These are phyloP conservation scores for Balaenoptera acutorostrata DNA, from an alignment of 2,113 vertebrate genomes.

Conservation along the genomic window DNA sequence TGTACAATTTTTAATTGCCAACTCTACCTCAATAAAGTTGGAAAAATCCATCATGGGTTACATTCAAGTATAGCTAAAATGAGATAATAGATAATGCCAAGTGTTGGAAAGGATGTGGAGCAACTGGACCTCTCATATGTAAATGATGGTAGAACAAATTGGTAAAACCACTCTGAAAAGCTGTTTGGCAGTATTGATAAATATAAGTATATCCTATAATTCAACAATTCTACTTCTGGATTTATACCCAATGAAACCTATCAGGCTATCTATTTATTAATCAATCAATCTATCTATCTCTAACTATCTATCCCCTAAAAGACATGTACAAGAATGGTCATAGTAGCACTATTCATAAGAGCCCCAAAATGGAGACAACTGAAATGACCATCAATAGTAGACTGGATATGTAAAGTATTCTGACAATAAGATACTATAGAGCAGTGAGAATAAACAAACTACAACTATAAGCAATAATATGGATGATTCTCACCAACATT, in stretches of 20 bases:
- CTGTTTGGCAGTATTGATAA: background rate
- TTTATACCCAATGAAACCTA: background rate
- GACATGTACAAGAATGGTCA: background rate
- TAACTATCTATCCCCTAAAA: background rate
- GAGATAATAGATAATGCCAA: background rate
- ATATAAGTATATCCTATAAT: background rate
- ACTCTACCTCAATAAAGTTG: background rate
- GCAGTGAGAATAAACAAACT: background rate
- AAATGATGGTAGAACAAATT: background rate
- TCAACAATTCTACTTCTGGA: background rate
- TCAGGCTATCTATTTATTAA: background rate
- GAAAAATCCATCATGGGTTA: background rate
- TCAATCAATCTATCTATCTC: background rate
- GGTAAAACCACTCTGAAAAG: background rate
- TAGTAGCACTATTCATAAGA: background rate
- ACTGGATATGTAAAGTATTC: background rate
- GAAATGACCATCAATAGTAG: background rate
- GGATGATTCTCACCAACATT: background rate
- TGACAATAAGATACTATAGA: background rate
- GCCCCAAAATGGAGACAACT: background rate
- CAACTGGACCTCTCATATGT: background rate
- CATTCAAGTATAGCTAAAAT: background rate
- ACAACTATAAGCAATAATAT: background rate
- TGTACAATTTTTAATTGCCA: background rate
- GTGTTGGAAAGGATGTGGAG: background rate